Base-by-base conservation (phyloP, 2,888 invertebrate species). In the Lycaena phlaeas region DNA sequence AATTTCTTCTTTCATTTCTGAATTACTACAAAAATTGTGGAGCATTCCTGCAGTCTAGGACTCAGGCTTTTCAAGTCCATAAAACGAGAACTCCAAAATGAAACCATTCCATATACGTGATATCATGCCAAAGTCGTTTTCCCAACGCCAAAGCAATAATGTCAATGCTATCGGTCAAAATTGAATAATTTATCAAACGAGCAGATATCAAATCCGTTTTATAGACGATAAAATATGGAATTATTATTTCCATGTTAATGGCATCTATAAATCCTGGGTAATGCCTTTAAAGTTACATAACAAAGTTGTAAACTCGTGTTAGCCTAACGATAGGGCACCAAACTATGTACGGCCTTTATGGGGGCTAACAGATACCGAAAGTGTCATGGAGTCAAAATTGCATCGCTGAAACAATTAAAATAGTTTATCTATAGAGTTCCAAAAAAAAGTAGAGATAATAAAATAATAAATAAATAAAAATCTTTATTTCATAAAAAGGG, bases 191-290 rank as follows among this genome's bases (percentile, higher is more conserved):
- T 68, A 70, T 66, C 63, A 66, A 70, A 72, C 64, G 68, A 59
- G 61, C 61, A 48, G 68, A 71, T 74, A 77, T 76, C 70, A 76
- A 75, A 74, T 68, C 68, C 61, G 60, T 69, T 76, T n/a, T 77
- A 76, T 70, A 62, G 74, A 59, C 73, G 63, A 74, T 78, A 77
- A 79, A 76, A 64, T 65, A 60, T 53, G 58, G 59, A 70, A 76
- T 75, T 73, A 77, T 76, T 74, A 76, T 78, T 73, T 69, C 63
- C 73, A 68, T 72, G 77, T 75, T 77, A 70, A 78, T 76, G 62
- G 74, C 68, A 42, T 44, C 71, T 55, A 77, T 79, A 78, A 79
- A 79, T 78, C 59, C 52, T 34, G 56, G 56, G 59, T 52, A 56
- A 69, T 59, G 53, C 58, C 57, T 52, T 56, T 50, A 54, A 40